phyloP scores from a whole-genome alignment of 1,140 invertebrate genomes.

The Drosophila rhopaloa region DNA sequence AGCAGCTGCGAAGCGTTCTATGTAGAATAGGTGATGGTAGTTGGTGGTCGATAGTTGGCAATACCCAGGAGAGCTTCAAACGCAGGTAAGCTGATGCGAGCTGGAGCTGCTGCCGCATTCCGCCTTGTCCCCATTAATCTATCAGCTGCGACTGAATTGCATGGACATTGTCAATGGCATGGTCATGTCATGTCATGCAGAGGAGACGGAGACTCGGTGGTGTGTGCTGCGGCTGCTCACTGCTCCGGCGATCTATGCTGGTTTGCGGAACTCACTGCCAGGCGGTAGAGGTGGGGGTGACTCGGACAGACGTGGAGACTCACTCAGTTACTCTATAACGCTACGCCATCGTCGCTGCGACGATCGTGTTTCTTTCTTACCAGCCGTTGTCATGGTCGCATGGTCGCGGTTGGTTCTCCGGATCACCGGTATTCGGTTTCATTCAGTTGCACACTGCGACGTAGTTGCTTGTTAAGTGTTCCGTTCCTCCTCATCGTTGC shows the following conservation, averaged over 20 bases:
- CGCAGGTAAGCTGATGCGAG: conserved; percentile 73
- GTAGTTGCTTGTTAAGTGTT: conserved; percentile 58
- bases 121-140: conserved; percentile 72
- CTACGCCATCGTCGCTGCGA: conserved; percentile 20
- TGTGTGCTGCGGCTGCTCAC: conserved; percentile 78
- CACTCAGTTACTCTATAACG: conserved; percentile 62
- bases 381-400: conserved; percentile 16
- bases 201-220: conserved; percentile 78
- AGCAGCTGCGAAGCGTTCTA: conserved; percentile 75
- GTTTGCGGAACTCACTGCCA: conserved; percentile 56
- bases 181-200: conserved; percentile 21
- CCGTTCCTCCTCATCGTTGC: conserved; percentile 80
- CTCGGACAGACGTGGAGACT: conserved; percentile 81
- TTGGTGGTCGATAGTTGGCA: conserved; percentile 45
- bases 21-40: conserved; percentile 55
- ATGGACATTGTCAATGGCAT: conserved; percentile 31
- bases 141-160: conserved; percentile 45
- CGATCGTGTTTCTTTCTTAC: conserved; percentile 20
- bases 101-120: conserved; percentile 78
- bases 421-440: neutral
- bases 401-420: conserved; percentile 8
- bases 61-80: conserved; percentile 52
- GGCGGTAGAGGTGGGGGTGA: conserved; percentile 46
- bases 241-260: conserved; percentile 66
- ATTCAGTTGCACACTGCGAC: conserved; percentile 8